Conservation (phyloP, 1,140 invertebrate species). For the Hirudo medicinalis region DNA sequence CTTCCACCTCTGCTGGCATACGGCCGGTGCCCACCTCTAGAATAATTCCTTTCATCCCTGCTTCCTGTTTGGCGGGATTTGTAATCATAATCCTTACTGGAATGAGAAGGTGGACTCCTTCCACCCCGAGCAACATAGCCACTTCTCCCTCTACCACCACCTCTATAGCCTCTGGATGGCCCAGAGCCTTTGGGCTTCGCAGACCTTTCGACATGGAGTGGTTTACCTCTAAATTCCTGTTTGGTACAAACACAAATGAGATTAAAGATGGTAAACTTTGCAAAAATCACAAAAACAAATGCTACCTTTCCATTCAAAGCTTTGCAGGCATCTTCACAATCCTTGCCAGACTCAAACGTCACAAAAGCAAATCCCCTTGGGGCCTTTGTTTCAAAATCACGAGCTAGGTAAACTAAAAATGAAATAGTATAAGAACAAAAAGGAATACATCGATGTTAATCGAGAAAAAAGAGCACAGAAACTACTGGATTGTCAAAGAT, state of each 20-base stretch:
- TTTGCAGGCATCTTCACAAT: slow-evolving; percentile 9
- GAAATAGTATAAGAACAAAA: neutral
- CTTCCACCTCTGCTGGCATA: neutral
- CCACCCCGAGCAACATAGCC: neutral
- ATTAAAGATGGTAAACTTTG: neutral
- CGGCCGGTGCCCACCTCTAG: neutral
- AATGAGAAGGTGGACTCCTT: neutral
- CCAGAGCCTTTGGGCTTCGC: neutral
- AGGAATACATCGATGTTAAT: no score
- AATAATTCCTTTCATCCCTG: slow-evolving; percentile 6
- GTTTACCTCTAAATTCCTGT: slow-evolving; percentile 2
- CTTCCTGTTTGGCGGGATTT: neutral
- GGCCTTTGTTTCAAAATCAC: slow-evolving; percentile 5
- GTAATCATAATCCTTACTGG: slow-evolving; percentile 5
- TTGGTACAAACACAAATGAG: neutral
- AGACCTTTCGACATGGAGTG: slow-evolving; percentile 4
- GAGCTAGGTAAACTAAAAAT: slow-evolving; percentile 7
- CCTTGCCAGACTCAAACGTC: slow-evolving; percentile 1
- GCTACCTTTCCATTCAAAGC: slow-evolving; percentile 6
- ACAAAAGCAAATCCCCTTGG: slow-evolving; percentile 8
- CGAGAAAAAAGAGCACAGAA: no score
- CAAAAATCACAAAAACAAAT: neutral
- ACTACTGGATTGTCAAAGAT: neutral
- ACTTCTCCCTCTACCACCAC: neutral
- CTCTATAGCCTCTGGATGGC: neutral